Base-by-base conservation (phyloP, 92 coral and sea anemone genomes). In the Palythoa grandis region DNA sequence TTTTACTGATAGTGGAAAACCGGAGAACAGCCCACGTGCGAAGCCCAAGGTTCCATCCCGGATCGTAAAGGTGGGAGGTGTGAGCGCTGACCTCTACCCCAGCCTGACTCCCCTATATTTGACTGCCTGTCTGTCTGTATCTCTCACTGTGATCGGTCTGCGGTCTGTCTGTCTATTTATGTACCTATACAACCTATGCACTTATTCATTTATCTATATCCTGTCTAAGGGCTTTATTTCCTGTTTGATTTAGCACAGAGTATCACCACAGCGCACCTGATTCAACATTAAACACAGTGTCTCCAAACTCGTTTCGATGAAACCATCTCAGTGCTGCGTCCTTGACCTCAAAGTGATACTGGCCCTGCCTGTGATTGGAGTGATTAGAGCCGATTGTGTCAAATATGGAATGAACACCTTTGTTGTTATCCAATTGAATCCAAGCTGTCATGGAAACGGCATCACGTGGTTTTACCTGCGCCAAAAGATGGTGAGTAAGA, bases 391-490 rank as follows among this genome's bases (percentile, higher is more conserved):
- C 95, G 50, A 90, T 83, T 37, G 95, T 92, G 63, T 92, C 95
- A 61, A 94, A 92, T 87, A 92, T 94, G 63, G 98, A 92, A 35
- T 94, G 98, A 61, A 76, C 78, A 12, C 95, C 98, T 52, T 89
- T 86, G 90, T 89, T 92, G 72, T 79, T 88, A 52, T 94, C 95
- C 75, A 94, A 86, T 87, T 93, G 93, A 79, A 94, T 92, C 98
- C 98, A 94, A 11, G 95, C 91, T 82, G 98, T 93, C 86, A 92
- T 89, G 88, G 94, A 90, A 58, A 94, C 76, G 39, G 98, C 98
- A 70, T 87, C 87, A 48, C 91, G 95, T 74, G 98, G 98, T 69
- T 92, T 94, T 20, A 88, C 85, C 98, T 94, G 85, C 24, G 52
- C 37, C 79, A 37, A 11, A 14, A 23, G 52, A 11, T 38, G 24